A percentile compares a stretch with the other conserved stretches of the same genome.
These are phyloP conservation scores for Psilanteris sp. DNA, from an alignment of 1,140 invertebrate species.

Conservation along the genomic window DNA sequence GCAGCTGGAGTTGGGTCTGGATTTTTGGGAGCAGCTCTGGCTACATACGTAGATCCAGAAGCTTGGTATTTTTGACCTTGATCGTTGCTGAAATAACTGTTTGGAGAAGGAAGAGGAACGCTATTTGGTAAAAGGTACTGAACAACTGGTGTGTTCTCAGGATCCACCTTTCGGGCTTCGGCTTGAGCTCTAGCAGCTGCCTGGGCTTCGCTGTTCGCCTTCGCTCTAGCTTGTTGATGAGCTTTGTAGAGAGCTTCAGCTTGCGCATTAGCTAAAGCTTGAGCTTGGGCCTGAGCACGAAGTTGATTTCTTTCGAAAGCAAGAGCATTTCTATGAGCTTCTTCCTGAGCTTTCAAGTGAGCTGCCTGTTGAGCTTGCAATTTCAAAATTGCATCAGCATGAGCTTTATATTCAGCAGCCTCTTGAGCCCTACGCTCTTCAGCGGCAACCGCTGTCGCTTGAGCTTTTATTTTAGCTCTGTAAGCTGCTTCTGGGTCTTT, in stretches of 20 bases:
- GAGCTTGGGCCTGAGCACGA: slow-evolving; percentile 75
- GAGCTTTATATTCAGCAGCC: slow-evolving; percentile 75
- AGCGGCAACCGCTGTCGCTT: slow-evolving; percentile 69
- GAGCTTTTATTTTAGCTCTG: slow-evolving; percentile 72
- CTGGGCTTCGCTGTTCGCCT: slow-evolving; percentile 74
- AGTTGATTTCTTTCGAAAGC: slow-evolving; percentile 75
- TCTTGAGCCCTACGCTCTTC: slow-evolving; percentile 73
- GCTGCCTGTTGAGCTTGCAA: slow-evolving; percentile 75
- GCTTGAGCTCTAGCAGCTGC: slow-evolving; percentile 71
- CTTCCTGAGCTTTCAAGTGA: slow-evolving; percentile 75
- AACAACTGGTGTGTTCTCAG: slow-evolving; percentile 71
- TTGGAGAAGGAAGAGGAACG: slow-evolving; percentile 68
- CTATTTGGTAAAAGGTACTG: slow-evolving; percentile 73
- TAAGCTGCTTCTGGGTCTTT: slow-evolving; percentile 74
- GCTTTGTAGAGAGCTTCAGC: slow-evolving; percentile 74
- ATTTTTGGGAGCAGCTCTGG: slow-evolving; percentile 68
- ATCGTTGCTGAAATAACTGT: slow-evolving; percentile 71
- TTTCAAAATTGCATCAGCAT: slow-evolving; percentile 75
- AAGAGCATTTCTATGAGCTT: slow-evolving; percentile 72
- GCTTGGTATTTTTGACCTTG: slow-evolving; percentile 72
- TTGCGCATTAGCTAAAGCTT: slow-evolving; percentile 75
- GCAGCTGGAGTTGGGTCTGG: slow-evolving; percentile 31
- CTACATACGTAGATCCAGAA: slow-evolving; percentile 70
- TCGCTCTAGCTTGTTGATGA: slow-evolving; percentile 69
- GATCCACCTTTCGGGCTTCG: slow-evolving; percentile 68